These are phyloP conservation scores for Chelon auratus DNA, from an alignment of 2,797 vertebrate species.

Conservation along the genomic window DNA sequence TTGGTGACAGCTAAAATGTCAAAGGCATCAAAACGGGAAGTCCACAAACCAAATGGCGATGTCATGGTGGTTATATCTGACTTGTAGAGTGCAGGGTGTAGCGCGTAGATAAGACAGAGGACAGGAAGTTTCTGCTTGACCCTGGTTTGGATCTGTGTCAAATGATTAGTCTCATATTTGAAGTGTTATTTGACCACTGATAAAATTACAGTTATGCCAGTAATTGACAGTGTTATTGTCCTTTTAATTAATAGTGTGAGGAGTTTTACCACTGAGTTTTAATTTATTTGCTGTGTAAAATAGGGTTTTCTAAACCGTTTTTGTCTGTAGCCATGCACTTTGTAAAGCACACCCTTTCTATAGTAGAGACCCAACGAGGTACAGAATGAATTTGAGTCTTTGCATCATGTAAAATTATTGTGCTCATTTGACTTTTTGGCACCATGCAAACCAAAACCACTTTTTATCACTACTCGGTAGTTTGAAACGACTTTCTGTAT, in stretches of 20 bases:
- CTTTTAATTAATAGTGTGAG: not conserved
- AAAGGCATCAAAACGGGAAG: too few relatives aligned
- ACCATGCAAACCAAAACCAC: constrained; percentile 6
- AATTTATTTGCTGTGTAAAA: constrained; percentile 37
- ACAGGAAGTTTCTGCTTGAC: constrained; percentile 51
- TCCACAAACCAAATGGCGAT: too few relatives aligned
- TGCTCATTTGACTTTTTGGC: constrained; percentile 11
- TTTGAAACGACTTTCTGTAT: constrained; percentile 26
- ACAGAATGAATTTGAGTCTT: constrained; percentile 20
- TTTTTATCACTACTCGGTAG: not conserved
- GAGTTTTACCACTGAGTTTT: constrained; percentile 5
- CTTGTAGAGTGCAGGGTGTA: too few relatives aligned
- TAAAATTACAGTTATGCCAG: constrained; percentile 3
- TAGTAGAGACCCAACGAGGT: not conserved
- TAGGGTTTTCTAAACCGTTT: constrained; percentile 38
- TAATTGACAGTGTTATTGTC: constrained; percentile 8
- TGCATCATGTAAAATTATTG: constrained; percentile 33
- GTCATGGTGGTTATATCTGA: too few relatives aligned
- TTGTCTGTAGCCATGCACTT: constrained; percentile 35
- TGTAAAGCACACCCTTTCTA: constrained; percentile 31
- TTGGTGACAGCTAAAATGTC: too few relatives aligned
- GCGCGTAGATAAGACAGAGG: not conserved
- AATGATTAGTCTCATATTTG: constrained; percentile 18
- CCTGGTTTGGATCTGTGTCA: constrained; percentile 64
- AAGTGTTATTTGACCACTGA: constrained; percentile 31